Percentiles rank a stretch among this genome's conserved stretches.
These are phyloP conservation scores for Silvanus unidentatus DNA, from an alignment of 2,888 invertebrate genomes.

Conservation along the genomic window DNA sequence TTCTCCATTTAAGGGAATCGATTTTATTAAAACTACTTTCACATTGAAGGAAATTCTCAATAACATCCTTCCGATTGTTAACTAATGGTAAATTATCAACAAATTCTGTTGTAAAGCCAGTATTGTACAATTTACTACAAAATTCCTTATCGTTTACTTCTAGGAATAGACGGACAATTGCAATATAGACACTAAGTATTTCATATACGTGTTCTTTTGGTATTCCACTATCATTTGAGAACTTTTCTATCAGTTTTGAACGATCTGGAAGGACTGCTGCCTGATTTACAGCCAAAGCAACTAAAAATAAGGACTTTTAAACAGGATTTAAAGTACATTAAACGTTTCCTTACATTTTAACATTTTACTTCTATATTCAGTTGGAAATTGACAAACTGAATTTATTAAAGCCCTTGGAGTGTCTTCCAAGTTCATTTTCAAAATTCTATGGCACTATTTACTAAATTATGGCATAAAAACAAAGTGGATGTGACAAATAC, in stretches of 20 bases:
- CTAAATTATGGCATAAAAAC: slow-evolving; percentile 5
- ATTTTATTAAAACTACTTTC: slow-evolving; percentile 22
- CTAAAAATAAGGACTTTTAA: slow-evolving; percentile 22
- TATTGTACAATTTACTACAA: slow-evolving; percentile 24
- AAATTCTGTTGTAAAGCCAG: slow-evolving; percentile 34
- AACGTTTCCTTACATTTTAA: slow-evolving; percentile 24
- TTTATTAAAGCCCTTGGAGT: slow-evolving; percentile 20
- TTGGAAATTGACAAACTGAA: slow-evolving; percentile 21
- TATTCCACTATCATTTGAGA: slow-evolving; percentile 25
- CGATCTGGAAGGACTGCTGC: slow-evolving; percentile 23
- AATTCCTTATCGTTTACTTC: slow-evolving; percentile 32
- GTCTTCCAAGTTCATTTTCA: slow-evolving; percentile 25
- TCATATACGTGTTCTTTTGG: slow-evolving; percentile 25
- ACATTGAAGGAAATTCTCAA: slow-evolving; percentile 21
- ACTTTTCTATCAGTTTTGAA: slow-evolving; percentile 25
- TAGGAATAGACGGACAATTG: slow-evolving; percentile 26
- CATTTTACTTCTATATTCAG: slow-evolving; percentile 24
- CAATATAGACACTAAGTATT: slow-evolving; percentile 28
- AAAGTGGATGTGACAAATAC: neutral
- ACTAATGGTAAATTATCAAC: slow-evolving; percentile 32
- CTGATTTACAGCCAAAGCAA: slow-evolving; percentile 27
- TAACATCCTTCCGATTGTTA: slow-evolving; percentile 26
- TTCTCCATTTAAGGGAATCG: slow-evolving; percentile 33
- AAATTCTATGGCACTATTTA: neutral
- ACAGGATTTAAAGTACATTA: neutral